Base-by-base conservation (phyloP, 2,113 vertebrate genomes). In the Numida meleagris region DNA sequence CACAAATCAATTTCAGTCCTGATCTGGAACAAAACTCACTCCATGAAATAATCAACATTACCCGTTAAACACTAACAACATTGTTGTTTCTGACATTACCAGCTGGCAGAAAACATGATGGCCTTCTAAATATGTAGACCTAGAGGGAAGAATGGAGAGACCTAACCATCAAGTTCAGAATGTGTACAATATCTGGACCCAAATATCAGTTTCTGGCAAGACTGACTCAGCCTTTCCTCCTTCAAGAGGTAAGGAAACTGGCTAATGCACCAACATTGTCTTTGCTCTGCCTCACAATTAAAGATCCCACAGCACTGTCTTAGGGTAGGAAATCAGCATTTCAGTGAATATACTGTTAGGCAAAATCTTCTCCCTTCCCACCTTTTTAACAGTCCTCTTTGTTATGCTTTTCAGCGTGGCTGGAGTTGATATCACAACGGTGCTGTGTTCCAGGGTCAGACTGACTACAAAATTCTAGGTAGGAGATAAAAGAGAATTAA, bases 1-100 rank as follows among this genome's bases (percentile, higher is more conserved):
- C 24, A 82, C 73, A 93, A 96, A 92, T 96, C 89, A 95, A 29
- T 94, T 90, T 92, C 33, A 94, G 82, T 92, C 77, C 63, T 74
- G 92, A n/a, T 90, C 80, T 96, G 96, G 96, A 88, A 75, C 58
- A 78, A 96, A 93, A 45, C 13, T 58, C 18, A 10, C 31, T 80
- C 38, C 55, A 38, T 53, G 65, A 82, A 91, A 87, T 84, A 61
- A 78, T 10, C 1, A 1, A 16, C 50, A 89, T 93, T 93, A 94
- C 92, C 85, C 90, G 70, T 71, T 94, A 89, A 96, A 74, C 4
- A 2, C 46, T 77, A 82, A 75, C 33, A 72, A 17, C 61, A 3
- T 27, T 78, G 29, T 75, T 89, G n/a, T 58, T 93, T 84, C 67
- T 91, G 90, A 94, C 46, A n/a, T 82, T 90, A 78, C 61, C 74